Base-by-base conservation (phyloP, 2,888 invertebrate species). In the Phytoseiulus persimilis region DNA sequence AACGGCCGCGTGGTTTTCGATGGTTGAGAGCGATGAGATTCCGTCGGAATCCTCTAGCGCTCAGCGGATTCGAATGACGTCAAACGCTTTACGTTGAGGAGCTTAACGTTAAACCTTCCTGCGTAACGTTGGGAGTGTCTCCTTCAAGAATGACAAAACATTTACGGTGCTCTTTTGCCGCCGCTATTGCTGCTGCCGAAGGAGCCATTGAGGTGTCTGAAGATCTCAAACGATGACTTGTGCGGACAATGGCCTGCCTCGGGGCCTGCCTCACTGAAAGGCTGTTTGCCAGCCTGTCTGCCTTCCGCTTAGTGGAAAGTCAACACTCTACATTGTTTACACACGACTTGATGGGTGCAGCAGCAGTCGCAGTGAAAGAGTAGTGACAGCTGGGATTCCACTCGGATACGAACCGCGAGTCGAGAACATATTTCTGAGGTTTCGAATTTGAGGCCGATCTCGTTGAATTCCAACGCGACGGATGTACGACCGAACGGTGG, bases 331-430 rank as follows among this genome's bases (percentile, higher is more conserved):
- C 65, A 65, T 65, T 65, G 65, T 65, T 65, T 65, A 65, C 65
- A 65, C 65, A 65, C 65, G 65, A 65, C 65, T 65, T 65, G 65
- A 65, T 65, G 65, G 65, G 65, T 65, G 65, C 65, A 65, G 65
- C 28, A 65, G 28, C 65, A 65, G 65, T 23, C 65, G 65, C 65
- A 65, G 65, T 65, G 65, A 65, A 65, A 65, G 65, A 65, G 65
- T 65, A 28, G 65, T 65, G 65, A 65, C 65, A 65, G 65, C 65
- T 28, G 65, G 65, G 65, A 65, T 65, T 65, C 65, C 65, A 23
- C 65, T 65, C 65, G 18, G 39, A 39, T 39, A 39, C 28, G 18
- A 65, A 28, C 65, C 18, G 18, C 65, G 65, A 65, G 5, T 65
- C 14, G 65, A 14, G 18, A 65, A 28, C 65, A 14, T 65, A 6